Base-by-base conservation (phyloP, 2,113 vertebrate species). In the Hippopotamus amphibius region DNA sequence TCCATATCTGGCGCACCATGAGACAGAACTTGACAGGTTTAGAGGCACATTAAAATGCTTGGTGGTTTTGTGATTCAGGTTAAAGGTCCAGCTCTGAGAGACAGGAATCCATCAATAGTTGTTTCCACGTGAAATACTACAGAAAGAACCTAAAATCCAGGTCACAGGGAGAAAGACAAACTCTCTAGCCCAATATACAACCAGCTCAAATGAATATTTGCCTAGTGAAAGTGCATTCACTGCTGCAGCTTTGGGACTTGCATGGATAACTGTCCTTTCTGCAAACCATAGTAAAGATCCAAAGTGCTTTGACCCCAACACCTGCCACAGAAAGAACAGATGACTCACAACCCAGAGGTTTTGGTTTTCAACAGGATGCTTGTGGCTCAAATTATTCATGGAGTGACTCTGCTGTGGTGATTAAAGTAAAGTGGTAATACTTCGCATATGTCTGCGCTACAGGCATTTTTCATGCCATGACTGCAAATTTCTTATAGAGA, bases 311-410 rank as follows among this genome's bases (percentile, higher is more conserved):
- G 95, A 95, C 91, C 91, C 74, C 92, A 94, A 82, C 94, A 93
- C 90, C 94, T 88, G 84, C 93, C 84, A 55, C 55, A 89, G 68
- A 89, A 88, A 82, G 80, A 93, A 86, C 80, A 92, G 43, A 81
- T 76, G 84, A 94, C 90, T 96, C 96, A 61, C 68, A 95, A 87
- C 72, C 69, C 90, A 84, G 66, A 93, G 50, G 81, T 85, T 87
- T 87, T 93, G 81, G 50, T 96, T 96, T 95, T 96, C 96, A 94
- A 69, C 88, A 97, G 85, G 79, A 97, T 65, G 63, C 80, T 89
- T 93, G 93, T 68, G 93, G 50, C 77, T 95, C 91, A 61, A 69
- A 97, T 94, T 94, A 97, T 97, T 94, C 82, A 94, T 95, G 97
- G 90, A 72, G 77, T 80, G 76, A 85, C 63, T 95, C 91, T 91